Percentiles rank a stretch among this genome's conserved stretches.
Evolutionary conservation across 1,140 invertebrate genomes (phyloP).

Genomic region (Drosophila sp.): DNA sequence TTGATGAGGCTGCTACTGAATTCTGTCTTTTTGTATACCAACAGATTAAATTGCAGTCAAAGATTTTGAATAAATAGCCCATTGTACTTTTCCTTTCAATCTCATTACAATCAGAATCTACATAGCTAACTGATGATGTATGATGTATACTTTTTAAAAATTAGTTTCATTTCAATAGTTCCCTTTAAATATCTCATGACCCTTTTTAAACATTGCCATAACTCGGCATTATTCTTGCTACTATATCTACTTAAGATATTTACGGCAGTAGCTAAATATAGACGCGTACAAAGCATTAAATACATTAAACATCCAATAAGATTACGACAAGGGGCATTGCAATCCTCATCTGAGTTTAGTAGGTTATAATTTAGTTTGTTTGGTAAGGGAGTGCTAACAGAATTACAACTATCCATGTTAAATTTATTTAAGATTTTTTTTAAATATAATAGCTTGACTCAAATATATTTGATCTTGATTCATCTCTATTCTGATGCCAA

Average conservation of each 20-base stretch:
- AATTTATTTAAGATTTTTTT: constrained; percentile 3
- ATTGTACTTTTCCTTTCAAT: background rate
- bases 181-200: background rate
- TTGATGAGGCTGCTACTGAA: too few relatives aligned
- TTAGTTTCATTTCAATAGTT: background rate
- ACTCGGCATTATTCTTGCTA: background rate
- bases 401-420: background rate
- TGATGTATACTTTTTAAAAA: background rate
- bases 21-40: too few relatives aligned
- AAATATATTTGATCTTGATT: background rate
- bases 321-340: too few relatives aligned
- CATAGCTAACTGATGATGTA: background rate
- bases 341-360: background rate
- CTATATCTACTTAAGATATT: background rate
- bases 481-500: background rate
- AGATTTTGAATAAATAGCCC: background rate
- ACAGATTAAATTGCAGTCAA: too few relatives aligned
- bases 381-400: background rate
- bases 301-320: background rate
- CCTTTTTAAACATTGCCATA: background rate
- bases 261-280: background rate
- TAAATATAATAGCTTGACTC: background rate
- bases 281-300: background rate
- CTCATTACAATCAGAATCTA: background rate
- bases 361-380: background rate